Percentiles rank a stretch among this genome's conserved stretches.
phyloP scores from a whole-genome alignment of 2,113 vertebrate species.

The Nestor notabilis region DNA sequence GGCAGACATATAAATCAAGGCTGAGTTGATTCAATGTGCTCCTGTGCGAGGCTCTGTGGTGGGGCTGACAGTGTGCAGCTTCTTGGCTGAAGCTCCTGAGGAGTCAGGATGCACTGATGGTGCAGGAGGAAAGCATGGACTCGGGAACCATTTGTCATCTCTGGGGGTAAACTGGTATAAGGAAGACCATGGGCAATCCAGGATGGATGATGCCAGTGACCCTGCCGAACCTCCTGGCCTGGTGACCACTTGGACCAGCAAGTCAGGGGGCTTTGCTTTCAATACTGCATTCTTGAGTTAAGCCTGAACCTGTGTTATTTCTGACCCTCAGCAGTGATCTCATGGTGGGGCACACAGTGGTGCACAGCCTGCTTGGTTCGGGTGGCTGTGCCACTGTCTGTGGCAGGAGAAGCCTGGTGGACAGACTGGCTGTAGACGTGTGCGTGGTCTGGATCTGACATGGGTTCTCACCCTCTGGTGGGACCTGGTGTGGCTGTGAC shows the following conservation, averaged over 20 bases:
- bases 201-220: background rate
- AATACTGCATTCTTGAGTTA: background rate
- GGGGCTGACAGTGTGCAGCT: background rate
- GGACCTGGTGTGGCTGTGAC: background rate
- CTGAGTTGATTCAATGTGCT: background rate
- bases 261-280: background rate
- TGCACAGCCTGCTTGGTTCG: fast-evolving
- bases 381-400: background rate
- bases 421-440: background rate
- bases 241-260: background rate
- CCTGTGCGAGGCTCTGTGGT: background rate
- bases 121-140: background rate
- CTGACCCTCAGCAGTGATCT: fast-evolving
- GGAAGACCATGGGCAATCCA: background rate
- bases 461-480: fast-evolving
- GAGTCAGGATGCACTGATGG: background rate
- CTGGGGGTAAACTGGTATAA: background rate
- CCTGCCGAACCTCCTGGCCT: background rate
- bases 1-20: background rate
- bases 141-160: fast-evolving
- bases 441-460: background rate
- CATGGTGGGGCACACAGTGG: fast-evolving
- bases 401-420: background rate
- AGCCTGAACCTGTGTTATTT: fast-evolving
- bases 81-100: background rate